Evolutionary conservation across 2,888 invertebrate species (phyloP), one percentile per base, ranked within the genome.

Genomic region (Cepaea hortensis): DNA sequence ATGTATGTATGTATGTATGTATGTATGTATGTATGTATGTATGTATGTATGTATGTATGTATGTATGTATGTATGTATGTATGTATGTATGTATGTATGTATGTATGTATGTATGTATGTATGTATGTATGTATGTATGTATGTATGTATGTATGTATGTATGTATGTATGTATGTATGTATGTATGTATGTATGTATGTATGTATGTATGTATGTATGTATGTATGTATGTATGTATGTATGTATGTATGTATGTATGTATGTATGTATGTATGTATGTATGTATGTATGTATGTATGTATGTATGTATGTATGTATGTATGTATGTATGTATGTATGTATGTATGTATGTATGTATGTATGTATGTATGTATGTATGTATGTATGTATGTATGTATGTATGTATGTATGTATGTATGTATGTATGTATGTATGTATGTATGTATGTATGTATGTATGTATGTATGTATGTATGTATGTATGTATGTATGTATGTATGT

Each of bases 341-440:
- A 18, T 65, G 20, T 65, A 18, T 81, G 20, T 65, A 15, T 61
- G 61, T 61, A 18, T 68, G n/a, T 68, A 15, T n/a, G 68, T 68
- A 9, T 70, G 15, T 79, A 50, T 79, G 61, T 79, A 50, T 79
- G 61, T 79, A 50, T 79, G 48, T 79, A 79, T 79, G 48, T 79
- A 79, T 79, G 48, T 79, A 79, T 79, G 48, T 79, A 81, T 65
- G 23, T 61, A 81, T 81, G 61, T 81, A 81, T 81, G 61, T 81
- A 81, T 81, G 23, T 81, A 81, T 81, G 61, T 81, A 81, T 81
- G 61, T 81, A 81, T 81, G 61, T 81, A 81, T 81, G 61, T 81
- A 82, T 82, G 62, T 72, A 82, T 48, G 46, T 82, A 50, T 72
- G 46, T 81, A 18, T 81, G 46, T 65, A 35, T 82, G 61, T 79